These are phyloP conservation scores for Brachymystax lenok DNA, from an alignment of 2,797 vertebrate species.

Conservation along the genomic window DNA sequence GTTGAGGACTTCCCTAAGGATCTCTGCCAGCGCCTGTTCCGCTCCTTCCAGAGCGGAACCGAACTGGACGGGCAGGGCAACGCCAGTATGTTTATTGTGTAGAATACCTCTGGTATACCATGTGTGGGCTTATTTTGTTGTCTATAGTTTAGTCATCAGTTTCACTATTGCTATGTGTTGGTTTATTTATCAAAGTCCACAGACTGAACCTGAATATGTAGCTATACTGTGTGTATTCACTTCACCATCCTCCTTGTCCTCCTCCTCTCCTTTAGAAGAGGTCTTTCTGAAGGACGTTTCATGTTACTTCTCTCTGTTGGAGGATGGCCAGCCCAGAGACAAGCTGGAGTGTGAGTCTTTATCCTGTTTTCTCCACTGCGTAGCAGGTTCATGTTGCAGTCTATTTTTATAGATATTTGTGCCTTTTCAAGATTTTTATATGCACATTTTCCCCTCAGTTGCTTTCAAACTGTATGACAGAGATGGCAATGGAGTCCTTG, in stretches of 20 bases:
- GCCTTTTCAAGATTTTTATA: constrained; percentile 25
- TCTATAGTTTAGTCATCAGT: constrained; percentile 29
- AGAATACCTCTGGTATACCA: constrained; percentile 5
- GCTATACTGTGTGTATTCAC: constrained; percentile 14
- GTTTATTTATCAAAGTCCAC: constrained; percentile 33
- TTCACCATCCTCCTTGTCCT: constrained; percentile 36
- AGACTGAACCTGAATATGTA: constrained; percentile 28
- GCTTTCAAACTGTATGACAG: constrained; percentile 92
- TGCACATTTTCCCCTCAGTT: constrained; percentile 66
- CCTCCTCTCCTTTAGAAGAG: constrained; percentile 60
- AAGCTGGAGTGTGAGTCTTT: constrained; percentile 89
- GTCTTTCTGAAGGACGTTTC: constrained; percentile 91
- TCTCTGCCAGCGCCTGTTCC: constrained; percentile 86
- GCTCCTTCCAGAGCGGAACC: constrained; percentile 82
- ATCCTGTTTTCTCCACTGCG: constrained; percentile 52
- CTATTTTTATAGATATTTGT: constrained; percentile 10
- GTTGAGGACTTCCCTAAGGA: constrained; percentile 81
- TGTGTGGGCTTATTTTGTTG: constrained; percentile 26
- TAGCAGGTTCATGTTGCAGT: neutral
- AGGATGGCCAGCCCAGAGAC: constrained; percentile 89
- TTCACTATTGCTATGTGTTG: constrained; percentile 40
- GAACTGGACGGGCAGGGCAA: constrained; percentile 59
- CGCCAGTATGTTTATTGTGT: constrained; percentile 65
- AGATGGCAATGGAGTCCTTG: constrained; percentile 89
- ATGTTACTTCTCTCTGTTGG: constrained; percentile 93